These are phyloP conservation scores for Tretioscincus oriximinensis DNA, from an alignment of 2,113 vertebrate species.

Conservation along the genomic window DNA sequence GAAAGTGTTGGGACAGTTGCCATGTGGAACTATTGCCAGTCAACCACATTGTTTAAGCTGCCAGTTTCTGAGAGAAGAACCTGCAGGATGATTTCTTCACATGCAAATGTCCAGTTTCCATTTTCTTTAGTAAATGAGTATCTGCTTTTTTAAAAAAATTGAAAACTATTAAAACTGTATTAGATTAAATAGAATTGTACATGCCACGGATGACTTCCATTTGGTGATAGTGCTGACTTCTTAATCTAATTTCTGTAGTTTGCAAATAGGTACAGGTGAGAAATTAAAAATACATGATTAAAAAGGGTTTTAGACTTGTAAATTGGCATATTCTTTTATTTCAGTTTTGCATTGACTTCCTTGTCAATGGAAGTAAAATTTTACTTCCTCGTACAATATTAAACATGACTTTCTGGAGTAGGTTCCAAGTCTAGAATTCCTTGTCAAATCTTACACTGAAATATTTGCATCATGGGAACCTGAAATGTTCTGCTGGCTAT, in stretches of 20 bases:
- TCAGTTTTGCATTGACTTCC: slow-evolving; percentile 30
- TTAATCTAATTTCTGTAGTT: slow-evolving; percentile 60
- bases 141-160: slow-evolving; percentile 44
- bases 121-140: slow-evolving; percentile 58
- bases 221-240: slow-evolving; percentile 57
- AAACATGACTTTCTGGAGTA: neutral
- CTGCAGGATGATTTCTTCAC: slow-evolving; percentile 52
- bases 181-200: slow-evolving; percentile 35
- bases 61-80: slow-evolving; percentile 59
- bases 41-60: slow-evolving; percentile 64
- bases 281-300: slow-evolving; percentile 70
- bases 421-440: slow-evolving; percentile 37
- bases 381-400: slow-evolving; percentile 35
- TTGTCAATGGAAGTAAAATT: slow-evolving; percentile 29
- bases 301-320: slow-evolving; percentile 66
- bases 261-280: slow-evolving; percentile 64
- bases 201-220: slow-evolving; percentile 62
- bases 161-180: slow-evolving; percentile 53
- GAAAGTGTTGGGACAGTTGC: slow-evolving; percentile 39
- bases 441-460: slow-evolving; percentile 47
- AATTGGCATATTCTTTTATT: slow-evolving; percentile 40
- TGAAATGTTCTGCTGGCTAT: slow-evolving; percentile 26
- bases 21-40: slow-evolving; percentile 55
- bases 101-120: slow-evolving; percentile 59
- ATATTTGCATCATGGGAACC: slow-evolving; percentile 32